Evolutionary conservation across 2,113 vertebrate species (phyloP).

Genomic region (Poeciliopsis turrubarensis): DNA sequence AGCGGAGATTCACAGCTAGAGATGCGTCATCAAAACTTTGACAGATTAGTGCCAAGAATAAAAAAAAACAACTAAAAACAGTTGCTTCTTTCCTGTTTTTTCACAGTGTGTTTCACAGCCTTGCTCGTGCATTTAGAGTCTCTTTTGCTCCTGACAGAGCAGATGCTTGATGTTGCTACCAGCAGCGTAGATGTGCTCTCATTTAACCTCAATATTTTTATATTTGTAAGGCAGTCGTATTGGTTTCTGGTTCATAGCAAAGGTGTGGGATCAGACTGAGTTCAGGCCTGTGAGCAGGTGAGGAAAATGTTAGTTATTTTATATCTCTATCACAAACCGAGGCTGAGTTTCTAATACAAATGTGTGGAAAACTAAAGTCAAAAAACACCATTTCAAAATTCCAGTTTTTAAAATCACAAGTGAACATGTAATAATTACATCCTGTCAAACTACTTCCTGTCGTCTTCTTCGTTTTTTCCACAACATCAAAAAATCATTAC

Average conservation of each 20-base stretch:
- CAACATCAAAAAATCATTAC: too few species aligned
- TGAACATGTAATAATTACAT: too few species aligned
- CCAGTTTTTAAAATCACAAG: too few species aligned
- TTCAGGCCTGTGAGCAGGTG: background rate
- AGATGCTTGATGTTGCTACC: background rate
- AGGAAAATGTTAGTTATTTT: background rate
- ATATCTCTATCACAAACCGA: background rate
- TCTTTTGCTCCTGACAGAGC: background rate
- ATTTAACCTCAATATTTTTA: background rate
- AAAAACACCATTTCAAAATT: too few species aligned
- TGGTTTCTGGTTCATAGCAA: background rate
- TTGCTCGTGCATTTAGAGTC: background rate
- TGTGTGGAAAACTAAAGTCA: too few species aligned
- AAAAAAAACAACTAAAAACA: background rate
- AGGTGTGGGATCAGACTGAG: background rate
- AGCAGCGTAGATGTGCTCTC: background rate
- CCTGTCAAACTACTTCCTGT: too few species aligned
- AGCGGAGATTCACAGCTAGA: slow-evolving; percentile 40
- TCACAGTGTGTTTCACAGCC: background rate
- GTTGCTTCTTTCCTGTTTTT: slow-evolving; percentile 3
- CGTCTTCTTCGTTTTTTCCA: too few species aligned
- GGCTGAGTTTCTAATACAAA: too few species aligned
- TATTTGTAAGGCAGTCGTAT: background rate
- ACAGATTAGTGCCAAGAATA: slow-evolving; percentile 46
- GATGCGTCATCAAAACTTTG: slow-evolving; percentile 38